phyloP scores from a whole-genome alignment of 2,888 invertebrate species.

The Stictocephala bisonia region DNA sequence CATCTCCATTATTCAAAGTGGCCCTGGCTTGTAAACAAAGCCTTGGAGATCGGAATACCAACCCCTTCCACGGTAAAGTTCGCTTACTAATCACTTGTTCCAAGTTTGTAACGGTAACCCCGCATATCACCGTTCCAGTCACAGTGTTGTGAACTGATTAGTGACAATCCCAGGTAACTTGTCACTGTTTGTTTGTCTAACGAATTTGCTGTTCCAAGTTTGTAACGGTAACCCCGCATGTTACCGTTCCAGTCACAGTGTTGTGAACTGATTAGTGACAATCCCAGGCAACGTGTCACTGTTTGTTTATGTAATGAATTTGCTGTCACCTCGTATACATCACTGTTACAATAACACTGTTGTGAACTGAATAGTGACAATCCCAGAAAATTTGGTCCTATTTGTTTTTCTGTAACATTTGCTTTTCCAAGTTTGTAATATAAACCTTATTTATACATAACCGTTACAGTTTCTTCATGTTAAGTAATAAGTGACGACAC shows the following conservation, averaged over 20 bases:
- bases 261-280: constrained; percentile 32
- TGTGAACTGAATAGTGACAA: constrained; percentile 30
- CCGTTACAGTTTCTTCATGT: no score
- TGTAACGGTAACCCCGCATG: constrained; percentile 28
- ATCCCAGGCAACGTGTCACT: constrained; percentile 3
- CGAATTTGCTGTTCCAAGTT: constrained; percentile 9
- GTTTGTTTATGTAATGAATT: constrained; percentile 15
- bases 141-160: constrained; percentile 23
- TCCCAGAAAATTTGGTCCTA: not conserved
- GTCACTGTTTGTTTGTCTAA: constrained; percentile 24
- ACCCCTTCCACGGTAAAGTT: not conserved
- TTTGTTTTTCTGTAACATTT: no score
- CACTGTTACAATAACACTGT: not conserved
- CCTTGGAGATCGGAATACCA: no score
- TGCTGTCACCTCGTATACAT: not conserved
- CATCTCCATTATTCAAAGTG: no score
- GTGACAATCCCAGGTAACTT: constrained; percentile 8
- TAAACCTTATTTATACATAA: no score
- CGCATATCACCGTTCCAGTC: constrained; percentile 21
- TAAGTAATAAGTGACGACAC: no score
- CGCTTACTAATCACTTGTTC: constrained; percentile 15
- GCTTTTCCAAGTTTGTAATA: no score
- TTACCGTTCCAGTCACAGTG: not conserved
- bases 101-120: constrained; percentile 22
- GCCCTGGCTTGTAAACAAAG: no score